Base-by-base conservation (phyloP, 2,888 invertebrate genomes). In the Amblyteles armatorius region DNA sequence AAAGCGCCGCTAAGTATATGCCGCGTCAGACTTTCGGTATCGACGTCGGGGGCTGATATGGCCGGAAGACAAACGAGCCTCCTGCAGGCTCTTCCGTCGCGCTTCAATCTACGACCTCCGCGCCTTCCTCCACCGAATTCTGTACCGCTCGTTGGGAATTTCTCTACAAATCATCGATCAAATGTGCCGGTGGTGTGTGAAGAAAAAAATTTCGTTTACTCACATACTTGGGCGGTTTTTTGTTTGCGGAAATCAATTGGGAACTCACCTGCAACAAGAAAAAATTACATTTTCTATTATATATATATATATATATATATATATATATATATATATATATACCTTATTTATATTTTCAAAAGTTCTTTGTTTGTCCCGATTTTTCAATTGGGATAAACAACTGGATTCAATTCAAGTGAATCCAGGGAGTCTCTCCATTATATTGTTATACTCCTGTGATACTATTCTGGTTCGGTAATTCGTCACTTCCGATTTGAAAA, bases 21-120 rank as follows among this genome's bases (percentile, higher is more conserved):
- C 81, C 69, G 57, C 69, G 81, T 83, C 78, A 63, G 81, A 65
- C n/a, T 50, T 73, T 82, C 71, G 63, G 48, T 79, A 71, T 79
- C 50, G 63, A 79, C 50, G 50, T 63, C 44, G 57, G 13, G 60
- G 7, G 60, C 33, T 16, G 19, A 78, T 68, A 44, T 69, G 40
- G 40, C 69, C 13, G 50, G 69, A 50, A 71, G 79, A 79, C 71
- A 71, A 79, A 79, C 71, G 71, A 63, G 36, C 29, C 69, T 57
- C 60, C 60, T 16, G 57, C 13, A 79, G 33, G 48, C 57, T 60
- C 26, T 60, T 60, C n/a, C 5, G 60, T 29, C 29, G 48, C 26
- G 44, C 60, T 48, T 19, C 29, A 16, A 48, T 44, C 40, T 29
- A 19, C 22, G 33, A 72, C 36, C 11, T 11, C 40, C 40, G 11